Base-by-base conservation (phyloP, 1,140 invertebrate genomes). In the Lucilia cuprina region DNA sequence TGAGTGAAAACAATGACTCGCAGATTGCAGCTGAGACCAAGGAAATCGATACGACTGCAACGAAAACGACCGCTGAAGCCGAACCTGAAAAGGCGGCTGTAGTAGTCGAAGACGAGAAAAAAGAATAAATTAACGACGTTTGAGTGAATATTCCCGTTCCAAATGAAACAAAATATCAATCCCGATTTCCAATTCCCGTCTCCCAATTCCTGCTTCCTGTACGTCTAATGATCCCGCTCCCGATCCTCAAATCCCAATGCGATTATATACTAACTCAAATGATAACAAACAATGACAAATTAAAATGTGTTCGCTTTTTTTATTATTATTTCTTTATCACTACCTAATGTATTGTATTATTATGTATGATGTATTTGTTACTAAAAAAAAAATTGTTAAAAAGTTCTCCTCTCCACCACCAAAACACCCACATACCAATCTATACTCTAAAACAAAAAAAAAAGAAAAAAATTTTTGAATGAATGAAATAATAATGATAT, bases 1-100 rank as follows among this genome's bases (percentile, higher is more conserved):
- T 75, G 35, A 88, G 78, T 34, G 85, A 87, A n/a, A 30, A 30
- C 1, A 82, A 83, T 34, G 87, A 86, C 80, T 82, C 83, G 14
- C 4, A 50, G 12, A 74, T 30, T 41, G 14, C 82, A 83, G 14
- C 30, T 25, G 60, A 74, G 65, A 14, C 25, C n/a, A 82, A 35
- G 13, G 13, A 10, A 14, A 78, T 19, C 9, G 80, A 75, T 5
- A 47, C 74, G 47, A 78, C 74, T n/a, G 13, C 34, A 17, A 60
- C 14, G 2, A 25, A 83, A 70, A 85, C 82, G 50, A 83, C 50
- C n/a, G 19, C 65, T 47, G 35, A 41, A 78, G 70, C 47, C 75
- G 25, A 85, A 60, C 35, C 84, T 17, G 25, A 55, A 74, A 47
- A 74, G 13, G 65, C 77, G 30, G 77, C 49, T 13, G 83, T 75